Percentiles rank a stretch among this genome's conserved stretches.
phyloP scores from a whole-genome alignment of 2,888 invertebrate genomes.

The Noctuana brunneofusca region DNA sequence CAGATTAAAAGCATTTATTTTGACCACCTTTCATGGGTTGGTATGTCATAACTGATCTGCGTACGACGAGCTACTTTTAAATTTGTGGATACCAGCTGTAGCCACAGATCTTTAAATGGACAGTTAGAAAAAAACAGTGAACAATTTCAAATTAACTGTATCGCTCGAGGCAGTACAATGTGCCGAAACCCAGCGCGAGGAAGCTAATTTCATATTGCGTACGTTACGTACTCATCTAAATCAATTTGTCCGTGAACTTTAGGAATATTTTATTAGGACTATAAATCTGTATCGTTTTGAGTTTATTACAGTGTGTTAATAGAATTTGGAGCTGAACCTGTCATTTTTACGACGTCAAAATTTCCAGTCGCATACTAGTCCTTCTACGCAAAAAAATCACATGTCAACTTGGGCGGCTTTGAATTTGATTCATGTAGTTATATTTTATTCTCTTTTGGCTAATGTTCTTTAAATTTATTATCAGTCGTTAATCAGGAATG shows the following conservation, averaged over 20 bases:
- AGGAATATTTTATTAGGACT: conserved; percentile 24
- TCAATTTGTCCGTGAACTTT: conserved; percentile 44
- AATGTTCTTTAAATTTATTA: conserved; percentile 8
- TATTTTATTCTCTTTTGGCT: not conserved
- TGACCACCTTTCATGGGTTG: no score
- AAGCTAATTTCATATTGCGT: conserved; percentile 6
- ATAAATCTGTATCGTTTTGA: conserved; percentile 29
- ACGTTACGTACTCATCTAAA: conserved; percentile 26
- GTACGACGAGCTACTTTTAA: not conserved
- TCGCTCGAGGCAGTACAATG: conserved; percentile 57
- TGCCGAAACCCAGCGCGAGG: conserved; percentile 47
- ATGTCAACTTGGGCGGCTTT: not conserved
- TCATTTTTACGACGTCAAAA: not conserved
- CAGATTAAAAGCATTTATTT: no score
- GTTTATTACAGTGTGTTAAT: conserved; percentile 6
- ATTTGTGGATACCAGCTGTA: not conserved
- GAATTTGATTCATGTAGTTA: not conserved
- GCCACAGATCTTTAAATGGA: not conserved
- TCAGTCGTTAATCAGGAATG: conserved; percentile 9
- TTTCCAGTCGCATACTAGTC: not conserved
- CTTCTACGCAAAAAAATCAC: not conserved
- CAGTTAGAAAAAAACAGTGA: conserved; percentile 17
- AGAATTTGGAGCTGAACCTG: not conserved
- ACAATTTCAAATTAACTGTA: conserved; percentile 48
- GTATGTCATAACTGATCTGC: not conserved